These are phyloP conservation scores for Heteractis magnifica DNA, from an alignment of 92 coral and sea anemone genomes.

Conservation along the genomic window DNA sequence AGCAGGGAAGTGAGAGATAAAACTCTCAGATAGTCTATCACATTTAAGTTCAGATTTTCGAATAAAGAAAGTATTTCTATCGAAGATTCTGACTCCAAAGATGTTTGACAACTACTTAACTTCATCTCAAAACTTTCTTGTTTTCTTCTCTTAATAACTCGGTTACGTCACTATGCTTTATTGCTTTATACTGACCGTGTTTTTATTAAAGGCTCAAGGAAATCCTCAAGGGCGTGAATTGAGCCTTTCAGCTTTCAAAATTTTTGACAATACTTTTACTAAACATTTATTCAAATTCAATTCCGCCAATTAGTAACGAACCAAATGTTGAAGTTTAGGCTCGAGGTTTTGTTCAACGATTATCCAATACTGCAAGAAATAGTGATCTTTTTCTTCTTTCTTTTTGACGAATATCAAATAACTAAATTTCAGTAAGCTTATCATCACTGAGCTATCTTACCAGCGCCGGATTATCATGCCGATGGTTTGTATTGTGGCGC, in stretches of 20 bases:
- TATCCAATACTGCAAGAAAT: not conserved
- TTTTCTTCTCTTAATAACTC: conserved; percentile 6
- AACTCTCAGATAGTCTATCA: too few relatives aligned
- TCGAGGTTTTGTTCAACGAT: not conserved
- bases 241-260: not conserved
- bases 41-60: too few relatives aligned
- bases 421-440: not conserved
- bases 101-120: not conserved
- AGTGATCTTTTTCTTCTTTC: not conserved
- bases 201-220: not conserved
- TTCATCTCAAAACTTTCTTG: not conserved
- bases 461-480: not conserved
- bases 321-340: not conserved
- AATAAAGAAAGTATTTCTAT: not conserved
- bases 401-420: not conserved
- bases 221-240: not conserved
- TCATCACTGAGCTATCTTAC: not conserved
- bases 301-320: not conserved
- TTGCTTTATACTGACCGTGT: not conserved
- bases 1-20: too few relatives aligned
- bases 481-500: not conserved
- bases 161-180: not conserved
- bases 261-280: not conserved
- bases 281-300: not conserved
- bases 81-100: not conserved